These are phyloP conservation scores for Silurus lanzhouensis DNA, from an alignment of 2,797 vertebrate genomes.

Conservation along the genomic window DNA sequence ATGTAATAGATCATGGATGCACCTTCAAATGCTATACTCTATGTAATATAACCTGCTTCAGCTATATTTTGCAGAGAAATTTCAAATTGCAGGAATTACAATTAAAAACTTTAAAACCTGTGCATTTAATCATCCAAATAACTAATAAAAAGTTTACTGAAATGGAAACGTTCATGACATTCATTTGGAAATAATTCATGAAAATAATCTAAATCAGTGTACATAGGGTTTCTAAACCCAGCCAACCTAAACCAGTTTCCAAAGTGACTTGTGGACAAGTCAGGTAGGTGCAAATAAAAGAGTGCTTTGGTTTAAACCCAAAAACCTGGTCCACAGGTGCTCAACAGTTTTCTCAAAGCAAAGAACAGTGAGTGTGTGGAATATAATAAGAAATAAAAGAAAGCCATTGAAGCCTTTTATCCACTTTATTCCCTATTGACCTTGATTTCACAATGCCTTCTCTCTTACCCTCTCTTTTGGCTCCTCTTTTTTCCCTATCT, in stretches of 20 bases:
- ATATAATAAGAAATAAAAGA: conserved; percentile 36
- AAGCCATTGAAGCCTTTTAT: conserved; percentile 30
- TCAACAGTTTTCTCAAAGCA: conserved; percentile 10
- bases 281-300: conserved; percentile 2
- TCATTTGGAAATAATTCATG: background rate
- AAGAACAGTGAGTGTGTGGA: conserved; percentile 5
- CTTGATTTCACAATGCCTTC: conserved; percentile 18
- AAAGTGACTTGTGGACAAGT: background rate
- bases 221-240: conserved; percentile 1
- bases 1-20: background rate
- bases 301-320: background rate
- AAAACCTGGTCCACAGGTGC: background rate
- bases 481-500: background rate
- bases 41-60: background rate
- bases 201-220: background rate
- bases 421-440: conserved; percentile 34
- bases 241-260: background rate
- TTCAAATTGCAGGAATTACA: background rate
- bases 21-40: background rate
- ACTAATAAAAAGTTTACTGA: background rate
- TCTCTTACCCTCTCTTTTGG: background rate
- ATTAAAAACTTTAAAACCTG: background rate
- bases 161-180: background rate
- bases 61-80: background rate
- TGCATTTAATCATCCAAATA: background rate